phyloP scores from a whole-genome alignment of 2,888 invertebrate species.

The Carcina quercana region DNA sequence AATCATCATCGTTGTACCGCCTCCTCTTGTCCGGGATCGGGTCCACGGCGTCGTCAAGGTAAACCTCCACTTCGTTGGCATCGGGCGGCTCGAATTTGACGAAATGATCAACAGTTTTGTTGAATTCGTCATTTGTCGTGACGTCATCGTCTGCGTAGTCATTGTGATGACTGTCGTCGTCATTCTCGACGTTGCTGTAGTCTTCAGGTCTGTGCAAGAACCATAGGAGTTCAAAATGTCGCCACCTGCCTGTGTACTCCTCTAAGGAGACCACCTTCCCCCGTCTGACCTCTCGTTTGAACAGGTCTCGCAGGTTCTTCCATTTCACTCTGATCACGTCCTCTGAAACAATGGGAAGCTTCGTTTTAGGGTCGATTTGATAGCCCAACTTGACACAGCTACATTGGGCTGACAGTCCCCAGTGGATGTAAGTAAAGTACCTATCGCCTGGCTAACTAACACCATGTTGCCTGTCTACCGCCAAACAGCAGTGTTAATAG shows the following conservation, averaged over 20 bases:
- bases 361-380: too few species aligned
- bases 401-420: too few species aligned
- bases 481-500: too few species aligned
- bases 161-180: neutral
- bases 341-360: slow-evolving; percentile 36
- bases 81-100: slow-evolving; percentile 1
- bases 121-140: neutral
- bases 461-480: too few species aligned
- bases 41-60: slow-evolving; percentile 14
- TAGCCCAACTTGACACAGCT: too few species aligned
- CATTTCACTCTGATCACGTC: slow-evolving; percentile 33
- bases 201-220: slow-evolving; percentile 23
- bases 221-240: slow-evolving; percentile 27
- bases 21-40: slow-evolving; percentile 21
- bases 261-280: slow-evolving; percentile 14
- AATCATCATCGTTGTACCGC: slow-evolving; percentile 27
- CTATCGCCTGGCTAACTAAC: too few species aligned
- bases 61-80: slow-evolving; percentile 13
- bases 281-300: slow-evolving; percentile 30
- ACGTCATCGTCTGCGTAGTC: slow-evolving; percentile 7
- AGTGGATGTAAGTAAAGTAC: neutral
- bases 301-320: slow-evolving; percentile 42
- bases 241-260: slow-evolving; percentile 35
- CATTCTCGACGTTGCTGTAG: neutral
- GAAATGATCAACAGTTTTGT: slow-evolving; percentile 3